Evolutionary conservation across 2,888 invertebrate species (phyloP).

Genomic region (Pristionchus entomophagus): DNA sequence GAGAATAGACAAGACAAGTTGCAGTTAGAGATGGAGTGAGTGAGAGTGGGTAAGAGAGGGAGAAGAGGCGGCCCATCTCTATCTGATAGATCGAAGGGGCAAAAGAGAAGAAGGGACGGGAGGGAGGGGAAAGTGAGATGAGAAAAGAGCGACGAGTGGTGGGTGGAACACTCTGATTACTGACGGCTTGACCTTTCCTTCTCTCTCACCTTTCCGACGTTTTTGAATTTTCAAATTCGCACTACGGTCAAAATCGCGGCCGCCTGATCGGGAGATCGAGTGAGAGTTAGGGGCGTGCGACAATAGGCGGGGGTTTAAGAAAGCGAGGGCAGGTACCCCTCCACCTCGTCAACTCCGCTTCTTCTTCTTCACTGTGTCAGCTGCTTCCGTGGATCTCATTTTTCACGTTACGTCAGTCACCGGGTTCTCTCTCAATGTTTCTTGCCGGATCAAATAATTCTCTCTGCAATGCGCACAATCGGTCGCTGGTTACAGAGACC

Average conservation of each 20-base stretch:
- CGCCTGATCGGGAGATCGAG: no score
- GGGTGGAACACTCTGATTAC: conserved; percentile 17
- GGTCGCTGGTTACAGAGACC: no score
- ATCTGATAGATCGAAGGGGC: conserved; percentile 2
- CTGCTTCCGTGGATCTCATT: conserved; percentile 23
- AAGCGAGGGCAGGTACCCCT: conserved; percentile 10
- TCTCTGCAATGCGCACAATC: no score
- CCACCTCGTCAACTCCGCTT: neutral
- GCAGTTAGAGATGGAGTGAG: conserved; percentile 17
- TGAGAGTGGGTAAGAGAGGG: neutral
- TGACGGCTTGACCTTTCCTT: neutral
- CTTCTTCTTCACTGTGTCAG: neutral
- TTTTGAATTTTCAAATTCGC: neutral
- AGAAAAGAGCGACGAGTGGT: neutral
- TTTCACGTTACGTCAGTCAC: conserved; percentile 16
- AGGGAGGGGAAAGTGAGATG: conserved; percentile 18
- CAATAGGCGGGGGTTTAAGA: neutral
- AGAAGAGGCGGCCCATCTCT: conserved; percentile 8
- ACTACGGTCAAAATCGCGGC: no score
- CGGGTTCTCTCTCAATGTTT: no score
- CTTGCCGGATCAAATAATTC: no score
- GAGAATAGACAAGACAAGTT: conserved; percentile 26
- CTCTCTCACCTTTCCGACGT: neutral
- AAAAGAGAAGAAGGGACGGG: neutral
- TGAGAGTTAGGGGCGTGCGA: neutral